Evolutionary conservation across 2,888 invertebrate genomes (phyloP), one percentile per base, ranked within the genome.

Genomic region (Bombylius major): DNA sequence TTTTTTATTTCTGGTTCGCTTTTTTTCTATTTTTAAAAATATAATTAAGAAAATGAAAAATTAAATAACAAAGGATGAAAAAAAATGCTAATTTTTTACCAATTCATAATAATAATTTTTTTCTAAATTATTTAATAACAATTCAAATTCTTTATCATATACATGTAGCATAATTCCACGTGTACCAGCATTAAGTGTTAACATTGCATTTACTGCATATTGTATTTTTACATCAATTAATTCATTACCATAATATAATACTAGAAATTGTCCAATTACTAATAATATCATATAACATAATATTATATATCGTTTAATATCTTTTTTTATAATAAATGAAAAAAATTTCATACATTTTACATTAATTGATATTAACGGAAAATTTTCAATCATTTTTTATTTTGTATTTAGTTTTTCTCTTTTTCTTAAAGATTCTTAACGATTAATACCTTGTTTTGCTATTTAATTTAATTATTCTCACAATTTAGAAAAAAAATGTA

Each of bases 151-250:
- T 36, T 52, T 13, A 44, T 47, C 42, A 23, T 55, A 45, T 11
- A 46, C 13, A n/a, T 45, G 32, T 13, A 59, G 46, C 31, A 51
- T 48, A 14, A 54, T 39, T 5, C 56, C 56, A 12, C 59, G 42
- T 3, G 49, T 32, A 14, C 56, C 31, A 23, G 55, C 36, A 49
- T 56, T 60, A 39, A 60, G 48, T 55, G 54, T 58, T 47, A 60
- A 49, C 1, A 58, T 56, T 13, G 54, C 12, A 46, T 53, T 53
- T n/a, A 48, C 56, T 7, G 51, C 47, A 34, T 60, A 58, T 45
- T 55, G 33, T 11, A 58, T 58, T 12, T 51, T 56, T 8, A 53
- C 36, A 33, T 58, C 58, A 14, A 58, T 36, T 9, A 50, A 42
- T 13, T 56, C 60, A 5, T 36, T 49, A 32, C 54, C 42, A 44